Percentiles rank a stretch among this genome's conserved stretches.
Evolutionary conservation across 2,888 invertebrate species (phyloP).

Genomic region (Odontothrips loti): DNA sequence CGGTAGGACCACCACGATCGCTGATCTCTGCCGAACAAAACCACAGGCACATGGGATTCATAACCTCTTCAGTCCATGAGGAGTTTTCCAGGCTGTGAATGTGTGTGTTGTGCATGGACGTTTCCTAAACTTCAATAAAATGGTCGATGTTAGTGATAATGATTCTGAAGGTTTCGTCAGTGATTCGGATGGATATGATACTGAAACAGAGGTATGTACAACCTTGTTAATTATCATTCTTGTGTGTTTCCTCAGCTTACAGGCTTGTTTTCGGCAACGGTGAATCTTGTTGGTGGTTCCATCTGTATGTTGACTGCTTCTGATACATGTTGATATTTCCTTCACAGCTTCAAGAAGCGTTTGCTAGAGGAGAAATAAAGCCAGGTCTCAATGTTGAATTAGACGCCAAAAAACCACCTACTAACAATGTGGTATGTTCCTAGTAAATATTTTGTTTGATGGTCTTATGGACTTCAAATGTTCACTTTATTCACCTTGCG

Average conservation of each 20-base stretch:
- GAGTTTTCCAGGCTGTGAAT: not conserved
- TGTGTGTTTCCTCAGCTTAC: too few relatives aligned
- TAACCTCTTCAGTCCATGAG: not conserved
- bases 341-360: slow-evolving; percentile 81
- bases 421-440: slow-evolving; percentile 68
- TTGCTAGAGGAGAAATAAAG: slow-evolving; percentile 76
- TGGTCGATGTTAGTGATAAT: not conserved
- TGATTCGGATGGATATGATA: slow-evolving; percentile 40
- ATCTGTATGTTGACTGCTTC: not conserved
- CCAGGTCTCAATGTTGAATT: slow-evolving; percentile 76
- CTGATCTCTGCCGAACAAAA: not conserved
- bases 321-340: slow-evolving; percentile 28
- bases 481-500: not conserved
- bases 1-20: not conserved
- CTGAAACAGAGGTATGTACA: slow-evolving; percentile 45
- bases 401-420: slow-evolving; percentile 54
- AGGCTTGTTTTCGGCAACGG: too few relatives aligned
- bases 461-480: slow-evolving; percentile 33
- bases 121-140: not conserved
- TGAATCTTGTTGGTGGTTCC: too few relatives aligned
- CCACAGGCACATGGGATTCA: not conserved
- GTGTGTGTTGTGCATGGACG: not conserved
- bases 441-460: slow-evolving; percentile 30
- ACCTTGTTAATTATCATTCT: not conserved
- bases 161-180: slow-evolving; percentile 31